Evolutionary conservation across 2,113 vertebrate species (phyloP).

Genomic region (Gambusia affinis): DNA sequence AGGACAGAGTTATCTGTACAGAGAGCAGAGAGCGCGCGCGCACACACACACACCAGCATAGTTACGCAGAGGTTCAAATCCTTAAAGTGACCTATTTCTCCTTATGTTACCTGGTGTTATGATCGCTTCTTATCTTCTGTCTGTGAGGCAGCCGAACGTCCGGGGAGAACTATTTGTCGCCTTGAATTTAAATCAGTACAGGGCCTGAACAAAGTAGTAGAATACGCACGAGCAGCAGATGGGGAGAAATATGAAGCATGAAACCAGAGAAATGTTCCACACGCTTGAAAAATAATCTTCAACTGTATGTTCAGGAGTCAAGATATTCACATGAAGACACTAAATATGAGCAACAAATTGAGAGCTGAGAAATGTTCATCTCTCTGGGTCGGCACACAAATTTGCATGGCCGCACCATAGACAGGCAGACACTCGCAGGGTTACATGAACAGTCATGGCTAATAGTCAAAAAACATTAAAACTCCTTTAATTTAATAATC

Average conservation of each 20-base stretch:
- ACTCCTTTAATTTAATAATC: neutral
- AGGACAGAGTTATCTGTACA: constrained; percentile 57
- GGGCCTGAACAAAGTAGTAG: constrained; percentile 13
- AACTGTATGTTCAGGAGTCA: neutral
- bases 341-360: neutral
- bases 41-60: neutral
- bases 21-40: constrained; percentile 31
- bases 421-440: too few relatives aligned
- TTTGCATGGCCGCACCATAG: too few relatives aligned
- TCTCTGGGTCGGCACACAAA: too few relatives aligned
- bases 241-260: constrained; percentile 16
- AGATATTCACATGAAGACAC: neutral
- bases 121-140: constrained; percentile 43
- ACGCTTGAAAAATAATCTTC: neutral
- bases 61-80: constrained; percentile 46
- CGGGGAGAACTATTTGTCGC: constrained; percentile 36
- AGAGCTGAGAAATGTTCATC: too few relatives aligned
- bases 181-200: constrained; percentile 45
- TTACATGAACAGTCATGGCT: too few relatives aligned
- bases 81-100: constrained; percentile 65
- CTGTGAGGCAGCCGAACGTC: constrained; percentile 16
- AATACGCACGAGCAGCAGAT: constrained; percentile 1
- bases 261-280: neutral
- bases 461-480: too few relatives aligned
- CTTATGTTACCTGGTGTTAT: constrained; percentile 56